Conservation (phyloP, 2,113 vertebrate genomes). For the Myrmecobius fasciatus region DNA sequence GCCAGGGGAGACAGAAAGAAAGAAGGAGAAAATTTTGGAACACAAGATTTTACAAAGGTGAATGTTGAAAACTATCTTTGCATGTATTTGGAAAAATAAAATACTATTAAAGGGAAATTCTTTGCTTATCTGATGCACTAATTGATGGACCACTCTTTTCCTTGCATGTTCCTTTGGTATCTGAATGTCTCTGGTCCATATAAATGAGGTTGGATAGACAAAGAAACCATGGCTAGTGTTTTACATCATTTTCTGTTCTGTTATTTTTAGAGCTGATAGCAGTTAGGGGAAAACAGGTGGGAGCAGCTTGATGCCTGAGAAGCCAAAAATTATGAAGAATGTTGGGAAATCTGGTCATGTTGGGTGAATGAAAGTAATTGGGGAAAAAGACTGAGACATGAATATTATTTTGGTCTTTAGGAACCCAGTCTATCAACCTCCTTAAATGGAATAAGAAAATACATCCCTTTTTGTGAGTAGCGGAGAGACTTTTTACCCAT, state of each 20-base stretch:
- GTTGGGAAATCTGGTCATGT: not conserved
- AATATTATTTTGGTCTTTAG: not conserved
- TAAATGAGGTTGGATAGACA: not conserved
- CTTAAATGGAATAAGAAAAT: not conserved
- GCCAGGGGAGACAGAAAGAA: no score
- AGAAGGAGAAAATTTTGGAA: no score
- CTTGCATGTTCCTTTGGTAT: not conserved
- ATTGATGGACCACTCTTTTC: not conserved
- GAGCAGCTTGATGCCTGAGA: not conserved
- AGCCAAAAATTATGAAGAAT: not conserved
- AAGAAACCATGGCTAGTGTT: not conserved
- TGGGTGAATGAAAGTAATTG: not conserved
- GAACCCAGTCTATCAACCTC: not conserved
- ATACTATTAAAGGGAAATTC: not conserved
- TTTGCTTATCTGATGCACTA: not conserved
- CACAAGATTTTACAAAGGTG: no score
- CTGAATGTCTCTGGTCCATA: not conserved
- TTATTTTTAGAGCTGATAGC: not conserved
- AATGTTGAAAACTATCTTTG: no score
- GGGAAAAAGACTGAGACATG: not conserved
- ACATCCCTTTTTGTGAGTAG: not conserved
- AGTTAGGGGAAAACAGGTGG: not conserved
- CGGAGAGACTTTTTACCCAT: not conserved
- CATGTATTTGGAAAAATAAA: no score
- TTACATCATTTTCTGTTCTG: not conserved